Evolutionary conservation across 2,888 invertebrate species (phyloP), one percentile per base, ranked within the genome.

Genomic region (Caenorhabditis sp.): DNA sequence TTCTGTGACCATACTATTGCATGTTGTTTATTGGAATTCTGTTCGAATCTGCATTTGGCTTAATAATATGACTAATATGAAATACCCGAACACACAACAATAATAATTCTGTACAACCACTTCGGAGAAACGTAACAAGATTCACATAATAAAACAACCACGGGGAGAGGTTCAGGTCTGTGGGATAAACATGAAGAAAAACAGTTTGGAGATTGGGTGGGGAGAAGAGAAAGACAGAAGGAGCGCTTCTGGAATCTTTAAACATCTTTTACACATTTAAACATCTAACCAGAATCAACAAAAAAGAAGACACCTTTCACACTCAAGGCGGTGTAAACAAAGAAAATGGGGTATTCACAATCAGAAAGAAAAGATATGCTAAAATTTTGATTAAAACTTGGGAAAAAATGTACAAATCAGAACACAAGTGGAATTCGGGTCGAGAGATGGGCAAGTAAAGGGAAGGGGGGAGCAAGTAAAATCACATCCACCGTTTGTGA

Each of bases 251-350:
- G 39, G 43, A 61, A 27, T 17, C 24, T 53, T n/a, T 53, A 37
- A 43, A 22, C 41, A 35, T 35, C 15, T n/a, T 4, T n/a, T n/a
- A n/a, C n/a, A n/a, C n/a, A n/a, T n/a, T n/a, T n/a, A n/a, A n/a
- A 22, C 17, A 30, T 68, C 59, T 43, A 66, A 66, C 58, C 50
- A 50, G 72, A 73, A 73, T 52, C 52, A 58, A 39, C 22, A 35
- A 39, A 26, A 24, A 27, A 20, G 7, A 17, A 53, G 15, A 22
- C 15, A 53, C 7, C 24, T 11, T 30, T 45, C n/a, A 32, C 13
- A 35, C 27, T n/a, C 22, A 56, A 22, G 15, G 39, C 26, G 35
- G 15, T 35, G 17, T 11, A n/a, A n/a, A n/a, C n/a, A n/a, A 48
- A 48, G 24, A 9, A 43, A 37, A 46, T 17, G 30, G 43, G 15